Percentiles rank a stretch among this genome's conserved stretches.
Evolutionary conservation across 2,888 invertebrate species (phyloP).

Genomic region (Poecilobothrus nobilitatus): DNA sequence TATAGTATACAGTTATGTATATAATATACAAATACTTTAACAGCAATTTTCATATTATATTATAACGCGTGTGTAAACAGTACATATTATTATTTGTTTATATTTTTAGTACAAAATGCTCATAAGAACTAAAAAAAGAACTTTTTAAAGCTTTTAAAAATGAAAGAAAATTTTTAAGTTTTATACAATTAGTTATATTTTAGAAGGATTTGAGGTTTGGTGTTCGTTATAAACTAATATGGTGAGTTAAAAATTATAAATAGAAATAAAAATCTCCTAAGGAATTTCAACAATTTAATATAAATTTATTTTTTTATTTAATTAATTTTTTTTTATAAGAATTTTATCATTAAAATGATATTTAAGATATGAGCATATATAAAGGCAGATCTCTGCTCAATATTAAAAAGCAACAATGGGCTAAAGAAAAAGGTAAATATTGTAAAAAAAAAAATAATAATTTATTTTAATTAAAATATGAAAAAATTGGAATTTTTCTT

Average conservation of each 20-base stretch:
- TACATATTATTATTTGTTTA: not conserved
- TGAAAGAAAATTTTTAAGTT: not conserved
- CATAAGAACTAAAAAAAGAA: not conserved
- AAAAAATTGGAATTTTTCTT: too few species aligned
- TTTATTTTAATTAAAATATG: constrained; percentile 11
- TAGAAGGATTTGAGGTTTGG: not conserved
- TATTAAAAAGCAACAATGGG: constrained; percentile 88
- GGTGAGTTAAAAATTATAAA: not conserved
- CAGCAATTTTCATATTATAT: too few species aligned
- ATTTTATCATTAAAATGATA: constrained; percentile 13
- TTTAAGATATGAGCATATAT: constrained; percentile 17
- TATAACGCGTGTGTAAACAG: too few species aligned
- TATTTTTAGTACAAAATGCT: not conserved
- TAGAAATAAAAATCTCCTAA: not conserved
- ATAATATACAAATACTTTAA: too few species aligned
- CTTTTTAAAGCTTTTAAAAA: not conserved
- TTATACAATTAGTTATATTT: not conserved
- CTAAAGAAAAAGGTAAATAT: constrained; percentile 72
- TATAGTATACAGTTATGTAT: too few species aligned
- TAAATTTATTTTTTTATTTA: too few species aligned
- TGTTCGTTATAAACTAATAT: not conserved
- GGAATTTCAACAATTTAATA: not conserved
- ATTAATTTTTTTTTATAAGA: constrained; percentile 10
- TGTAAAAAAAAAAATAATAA: constrained; percentile 20
- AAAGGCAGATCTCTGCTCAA: constrained; percentile 57